Evolutionary conservation across 2,797 vertebrate species (phyloP).

Genomic region (Bufotes viridis): DNA sequence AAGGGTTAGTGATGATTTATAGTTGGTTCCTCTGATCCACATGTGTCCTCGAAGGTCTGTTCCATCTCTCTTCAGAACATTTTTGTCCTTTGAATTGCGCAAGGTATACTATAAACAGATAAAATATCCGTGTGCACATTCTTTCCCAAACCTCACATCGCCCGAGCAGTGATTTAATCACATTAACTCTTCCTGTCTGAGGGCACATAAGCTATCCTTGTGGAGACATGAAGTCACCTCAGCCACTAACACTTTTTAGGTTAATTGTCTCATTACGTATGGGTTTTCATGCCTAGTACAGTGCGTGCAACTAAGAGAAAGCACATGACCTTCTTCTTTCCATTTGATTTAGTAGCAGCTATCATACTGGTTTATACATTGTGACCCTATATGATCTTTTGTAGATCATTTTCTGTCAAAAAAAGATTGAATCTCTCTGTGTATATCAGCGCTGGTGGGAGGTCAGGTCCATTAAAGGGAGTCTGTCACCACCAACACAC

Average conservation of each 20-base stretch:
- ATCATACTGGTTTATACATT: background rate
- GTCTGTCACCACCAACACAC: too few relatives aligned
- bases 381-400: slow-evolving; percentile 15
- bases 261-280: slow-evolving; percentile 39
- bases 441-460: too few relatives aligned
- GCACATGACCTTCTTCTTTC: slow-evolving; percentile 10
- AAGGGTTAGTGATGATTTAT: slow-evolving; percentile 38
- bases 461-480: too few relatives aligned
- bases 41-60: slow-evolving; percentile 54
- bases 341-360: slow-evolving; percentile 11
- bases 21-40: slow-evolving; percentile 47
- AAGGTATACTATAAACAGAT: slow-evolving; percentile 60
- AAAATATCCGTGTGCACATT: slow-evolving; percentile 53
- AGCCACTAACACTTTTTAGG: slow-evolving; percentile 5
- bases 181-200: slow-evolving; percentile 43
- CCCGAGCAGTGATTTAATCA: slow-evolving; percentile 31
- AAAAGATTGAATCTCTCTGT: background rate
- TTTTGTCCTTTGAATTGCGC: slow-evolving; percentile 60
- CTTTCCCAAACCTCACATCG: slow-evolving; percentile 57
- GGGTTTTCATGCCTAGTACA: slow-evolving; percentile 15
- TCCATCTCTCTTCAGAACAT: slow-evolving; percentile 55
- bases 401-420: background rate
- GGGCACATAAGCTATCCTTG: background rate
- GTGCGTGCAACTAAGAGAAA: slow-evolving; percentile 16
- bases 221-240: slow-evolving; percentile 28